Evolutionary conservation across 2,797 vertebrate species (phyloP), one percentile per base, ranked within the genome.

Genomic region (Enteromius radiatus): DNA sequence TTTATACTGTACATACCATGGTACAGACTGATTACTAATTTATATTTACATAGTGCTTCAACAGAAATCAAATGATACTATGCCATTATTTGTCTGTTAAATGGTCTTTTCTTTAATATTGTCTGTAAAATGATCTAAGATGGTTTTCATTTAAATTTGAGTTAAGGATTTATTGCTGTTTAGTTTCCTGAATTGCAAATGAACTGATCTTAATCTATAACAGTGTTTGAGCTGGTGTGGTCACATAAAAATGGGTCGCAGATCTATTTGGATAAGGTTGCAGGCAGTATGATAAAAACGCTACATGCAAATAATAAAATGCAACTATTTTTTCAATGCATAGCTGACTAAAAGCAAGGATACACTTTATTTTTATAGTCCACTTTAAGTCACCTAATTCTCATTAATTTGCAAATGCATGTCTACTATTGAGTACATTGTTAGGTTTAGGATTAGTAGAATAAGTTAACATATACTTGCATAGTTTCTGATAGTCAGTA

Each of bases 241-340:
- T 36, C 14, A 75, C 33, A 59, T 8, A 11, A 59, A 75, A 76
- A 76, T 59, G 52, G 73, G 73, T 76, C 2, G 1, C 52, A 75
- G 73, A 75, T 59, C 73, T 56, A 36, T 23, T 59, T 1, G 0
- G 73, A 56, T 75, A 75, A 56, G 52, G 4, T 26, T 75, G 33
- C 33, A 74, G 19, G n/a, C 33, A 56, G n/a, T 33, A 17, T 21
- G 33, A 2, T 31, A 10, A 26, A 75, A 75, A 41, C 17, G 7
- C 73, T 41, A 41, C 38, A 59, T 41, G 14, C 49, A 59, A 56
- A 23, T 56, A 38, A 41, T 17, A 41, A 75, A 56, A 56, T 38
- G 33, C 73, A 41, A 36, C 21, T 14, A 73, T 17, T 70, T 11
- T 11, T 28, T 19, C 14, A 33, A 74, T 31, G 69, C 3, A 19